Percentiles rank a stretch among this genome's conserved stretches.
Evolutionary conservation across 2,113 vertebrate species (phyloP).

Genomic region (Carassius auratus): DNA sequence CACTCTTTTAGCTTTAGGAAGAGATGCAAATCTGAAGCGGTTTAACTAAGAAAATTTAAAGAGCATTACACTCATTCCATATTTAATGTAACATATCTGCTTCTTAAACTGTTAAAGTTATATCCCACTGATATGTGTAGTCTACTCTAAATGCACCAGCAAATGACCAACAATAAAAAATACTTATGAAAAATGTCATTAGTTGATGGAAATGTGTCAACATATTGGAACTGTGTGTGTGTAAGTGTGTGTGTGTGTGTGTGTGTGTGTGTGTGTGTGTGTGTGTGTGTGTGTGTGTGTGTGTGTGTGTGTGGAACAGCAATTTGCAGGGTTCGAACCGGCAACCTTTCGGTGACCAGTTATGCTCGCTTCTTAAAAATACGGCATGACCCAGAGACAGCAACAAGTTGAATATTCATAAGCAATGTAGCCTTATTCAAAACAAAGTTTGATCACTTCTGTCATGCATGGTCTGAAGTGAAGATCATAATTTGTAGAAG

Average conservation of each 20-base stretch:
- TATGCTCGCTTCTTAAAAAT: neutral
- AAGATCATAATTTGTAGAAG: neutral
- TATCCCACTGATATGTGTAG: no score
- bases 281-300: no score
- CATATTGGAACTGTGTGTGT: no score
- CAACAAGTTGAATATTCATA: neutral
- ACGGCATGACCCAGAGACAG: neutral
- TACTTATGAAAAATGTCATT: neutral
- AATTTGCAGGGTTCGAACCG: neutral
- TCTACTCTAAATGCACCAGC: neutral
- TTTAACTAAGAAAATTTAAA: neutral
- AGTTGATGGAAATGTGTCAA: neutral
- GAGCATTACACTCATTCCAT: neutral
- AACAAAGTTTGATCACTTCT: neutral
- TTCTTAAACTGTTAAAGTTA: neutral
- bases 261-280: no score
- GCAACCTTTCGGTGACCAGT: neutral
- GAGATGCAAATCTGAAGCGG: neutral
- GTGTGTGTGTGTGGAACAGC: no score
- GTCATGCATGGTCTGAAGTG: neutral
- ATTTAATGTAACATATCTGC: neutral
- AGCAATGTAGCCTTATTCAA: neutral
- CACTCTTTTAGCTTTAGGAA: neutral
- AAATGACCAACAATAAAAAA: neutral
- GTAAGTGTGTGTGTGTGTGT: no score